Evolutionary conservation across 1,140 invertebrate species (phyloP).

Genomic region (Notospermus geniculatus): DNA sequence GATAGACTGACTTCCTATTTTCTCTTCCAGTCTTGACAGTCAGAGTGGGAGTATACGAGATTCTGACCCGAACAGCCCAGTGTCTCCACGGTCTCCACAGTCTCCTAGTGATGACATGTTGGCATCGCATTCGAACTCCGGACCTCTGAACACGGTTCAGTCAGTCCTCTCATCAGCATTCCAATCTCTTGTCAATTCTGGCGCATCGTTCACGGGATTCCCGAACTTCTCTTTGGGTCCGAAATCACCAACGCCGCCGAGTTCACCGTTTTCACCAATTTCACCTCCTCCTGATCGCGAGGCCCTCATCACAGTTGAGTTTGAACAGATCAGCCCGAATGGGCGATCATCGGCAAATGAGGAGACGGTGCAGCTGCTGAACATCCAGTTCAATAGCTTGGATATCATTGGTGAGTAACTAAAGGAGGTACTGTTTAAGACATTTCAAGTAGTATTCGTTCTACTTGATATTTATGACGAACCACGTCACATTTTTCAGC

Average conservation of each 20-base stretch:
- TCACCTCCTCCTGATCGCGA: constrained; percentile 58
- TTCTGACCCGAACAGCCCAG: constrained; percentile 85
- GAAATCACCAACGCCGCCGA: constrained; percentile 43
- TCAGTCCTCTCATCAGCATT: constrained; percentile 39
- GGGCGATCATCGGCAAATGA: constrained; percentile 46
- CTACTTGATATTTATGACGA: too few relatives aligned
- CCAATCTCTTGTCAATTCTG: constrained; percentile 29
- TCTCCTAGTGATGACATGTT: constrained; percentile 23
- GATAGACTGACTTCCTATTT: background rate
- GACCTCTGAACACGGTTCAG: constrained; percentile 35
- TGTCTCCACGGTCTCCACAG: constrained; percentile 58
- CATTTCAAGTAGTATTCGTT: too few relatives aligned
- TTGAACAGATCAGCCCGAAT: constrained; percentile 68
- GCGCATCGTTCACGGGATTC: background rate
- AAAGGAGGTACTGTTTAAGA: background rate
- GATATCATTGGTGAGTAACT: constrained; percentile 78
- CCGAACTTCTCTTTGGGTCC: constrained; percentile 10
- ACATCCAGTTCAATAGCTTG: constrained; percentile 89
- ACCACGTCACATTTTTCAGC: constrained; percentile 65
- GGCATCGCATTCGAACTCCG: constrained; percentile 13
- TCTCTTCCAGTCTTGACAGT: constrained; percentile 77
- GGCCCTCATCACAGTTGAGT: constrained; percentile 80
- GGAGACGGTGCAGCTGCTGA: constrained; percentile 73
- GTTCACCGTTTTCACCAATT: constrained; percentile 22
- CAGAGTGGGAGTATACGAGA: constrained; percentile 87